Evolutionary conservation across 2,797 vertebrate species (phyloP), one percentile per base, ranked within the genome.

Genomic region (Carduelis carduelis): DNA sequence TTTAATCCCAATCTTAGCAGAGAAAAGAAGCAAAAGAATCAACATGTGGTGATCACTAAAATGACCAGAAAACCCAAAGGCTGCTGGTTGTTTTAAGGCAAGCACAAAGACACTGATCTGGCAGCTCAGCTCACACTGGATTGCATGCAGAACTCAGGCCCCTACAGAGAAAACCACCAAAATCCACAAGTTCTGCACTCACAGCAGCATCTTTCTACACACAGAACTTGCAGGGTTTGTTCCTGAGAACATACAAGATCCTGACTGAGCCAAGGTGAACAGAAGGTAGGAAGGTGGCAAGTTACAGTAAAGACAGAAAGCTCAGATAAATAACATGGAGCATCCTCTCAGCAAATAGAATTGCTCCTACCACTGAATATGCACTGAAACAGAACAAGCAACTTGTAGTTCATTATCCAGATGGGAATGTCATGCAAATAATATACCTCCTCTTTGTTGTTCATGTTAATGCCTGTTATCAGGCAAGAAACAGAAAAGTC

Each of bases 381-480:
- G 43, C 52, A 74, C 60, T 37, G 53, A 87, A 87, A 96, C 57
- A 89, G 71, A 87, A 71, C 37, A 53, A 77, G 41, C 47, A 84
- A 76, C 74, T 72, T 89, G 66, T 53, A 70, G 70, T 5, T 93
- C 69, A 68, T 89, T 91, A 96, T 63, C 60, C 84, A 89, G 84
- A 90, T 76, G 49, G 75, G 61, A 89, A 87, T 39, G 43, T 70
- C 75, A 75, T 32, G 87, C 75, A 83, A 89, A 83, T 77, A 89
- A 87, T 23, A 69, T 11, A 75, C 28, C 46, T 89, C 49, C 77
- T 83, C 81, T 77, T 80, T 80, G 55, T n/a, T 77, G 64, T 70
- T 89, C 68, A 50, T 20, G 37, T 46, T 93, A 94, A 93, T 89
- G 64, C 32, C 92, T 93, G 68, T 83, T 94, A 94, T 80, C 93